Percentiles rank a stretch among this genome's conserved stretches.
phyloP scores from a whole-genome alignment of 2,113 vertebrate genomes.

The Rhodinocichla rosea region DNA sequence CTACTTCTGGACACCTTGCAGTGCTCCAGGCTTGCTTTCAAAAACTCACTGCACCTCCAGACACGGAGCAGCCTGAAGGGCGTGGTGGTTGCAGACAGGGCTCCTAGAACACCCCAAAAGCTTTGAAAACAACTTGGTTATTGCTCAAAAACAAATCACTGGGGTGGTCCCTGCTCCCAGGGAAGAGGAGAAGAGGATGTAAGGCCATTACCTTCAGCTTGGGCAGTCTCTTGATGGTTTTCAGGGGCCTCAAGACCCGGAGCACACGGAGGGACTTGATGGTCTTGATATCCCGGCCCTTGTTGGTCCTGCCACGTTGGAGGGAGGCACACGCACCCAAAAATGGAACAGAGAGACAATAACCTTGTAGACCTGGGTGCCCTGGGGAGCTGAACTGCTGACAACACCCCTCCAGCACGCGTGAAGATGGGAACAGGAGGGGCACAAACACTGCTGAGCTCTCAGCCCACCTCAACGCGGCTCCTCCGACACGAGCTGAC shows the following conservation, averaged over 20 bases:
- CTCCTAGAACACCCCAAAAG: background rate
- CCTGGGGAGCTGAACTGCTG: background rate
- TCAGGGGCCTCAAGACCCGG: slow-evolving; percentile 91
- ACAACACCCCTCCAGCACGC: background rate
- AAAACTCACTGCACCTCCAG: background rate
- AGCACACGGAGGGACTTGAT: slow-evolving; percentile 97
- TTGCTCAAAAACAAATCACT: accelerated
- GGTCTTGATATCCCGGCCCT: slow-evolving; percentile 97
- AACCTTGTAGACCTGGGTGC: background rate
- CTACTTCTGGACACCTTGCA: background rate
- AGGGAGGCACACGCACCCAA: slow-evolving; percentile 1
- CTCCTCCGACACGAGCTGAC: background rate
- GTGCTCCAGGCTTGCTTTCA: background rate
- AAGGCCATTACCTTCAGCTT: slow-evolving; percentile 88
- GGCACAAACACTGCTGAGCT: background rate
- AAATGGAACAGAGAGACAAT: background rate
- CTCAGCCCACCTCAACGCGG: background rate
- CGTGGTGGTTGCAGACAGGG: accelerated
- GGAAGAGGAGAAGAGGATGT: background rate
- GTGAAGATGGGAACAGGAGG: background rate
- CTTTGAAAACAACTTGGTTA: background rate
- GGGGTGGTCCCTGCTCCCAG: background rate
- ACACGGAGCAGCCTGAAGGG: background rate
- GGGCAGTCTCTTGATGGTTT: slow-evolving; percentile 98
- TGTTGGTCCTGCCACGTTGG: slow-evolving; percentile 80